A percentile compares a stretch with the other conserved stretches of the same genome.
phyloP scores from a whole-genome alignment of 1,140 invertebrate genomes.

The Drosophila nebulosa region DNA sequence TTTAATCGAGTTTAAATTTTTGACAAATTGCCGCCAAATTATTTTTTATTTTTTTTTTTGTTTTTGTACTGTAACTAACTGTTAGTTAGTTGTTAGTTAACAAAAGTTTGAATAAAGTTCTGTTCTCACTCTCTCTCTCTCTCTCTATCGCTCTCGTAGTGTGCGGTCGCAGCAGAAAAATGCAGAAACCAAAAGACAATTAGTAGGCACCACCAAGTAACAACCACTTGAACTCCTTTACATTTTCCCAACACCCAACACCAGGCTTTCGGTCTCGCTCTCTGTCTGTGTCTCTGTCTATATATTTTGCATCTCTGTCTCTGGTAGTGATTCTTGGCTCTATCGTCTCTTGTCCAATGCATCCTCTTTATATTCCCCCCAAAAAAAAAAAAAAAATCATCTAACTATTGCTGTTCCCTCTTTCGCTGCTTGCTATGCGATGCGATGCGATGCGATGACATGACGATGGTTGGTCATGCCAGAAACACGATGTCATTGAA shows the following conservation, averaged over 20 bases:
- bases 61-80: too few species aligned
- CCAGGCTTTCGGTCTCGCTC: not conserved
- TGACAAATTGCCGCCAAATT: slow-evolving; percentile 68
- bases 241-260: too few species aligned
- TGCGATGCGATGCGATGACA: slow-evolving; percentile 32
- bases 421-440: slow-evolving; percentile 12
- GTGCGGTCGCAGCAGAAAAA: slow-evolving; percentile 53
- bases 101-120: slow-evolving; percentile 56
- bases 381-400: not conserved
- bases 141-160: not conserved
- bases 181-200: slow-evolving; percentile 77
- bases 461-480: slow-evolving; percentile 27
- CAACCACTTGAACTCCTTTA: slow-evolving; percentile 52
- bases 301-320: slow-evolving; percentile 10
- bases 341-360: not conserved
- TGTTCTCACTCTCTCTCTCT: not conserved
- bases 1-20: slow-evolving; percentile 75
- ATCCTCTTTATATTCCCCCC: slow-evolving; percentile 19
- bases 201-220: slow-evolving; percentile 61
- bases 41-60: too few species aligned
- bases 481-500: slow-evolving; percentile 81
- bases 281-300: not conserved
- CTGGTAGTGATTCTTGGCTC: not conserved
- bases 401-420: slow-evolving; percentile 7
- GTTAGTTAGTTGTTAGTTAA: slow-evolving; percentile 3